Percentiles rank a stretch among this genome's conserved stretches.
Evolutionary conservation across 2,888 invertebrate species (phyloP).

Genomic region (Drosophila monieri): DNA sequence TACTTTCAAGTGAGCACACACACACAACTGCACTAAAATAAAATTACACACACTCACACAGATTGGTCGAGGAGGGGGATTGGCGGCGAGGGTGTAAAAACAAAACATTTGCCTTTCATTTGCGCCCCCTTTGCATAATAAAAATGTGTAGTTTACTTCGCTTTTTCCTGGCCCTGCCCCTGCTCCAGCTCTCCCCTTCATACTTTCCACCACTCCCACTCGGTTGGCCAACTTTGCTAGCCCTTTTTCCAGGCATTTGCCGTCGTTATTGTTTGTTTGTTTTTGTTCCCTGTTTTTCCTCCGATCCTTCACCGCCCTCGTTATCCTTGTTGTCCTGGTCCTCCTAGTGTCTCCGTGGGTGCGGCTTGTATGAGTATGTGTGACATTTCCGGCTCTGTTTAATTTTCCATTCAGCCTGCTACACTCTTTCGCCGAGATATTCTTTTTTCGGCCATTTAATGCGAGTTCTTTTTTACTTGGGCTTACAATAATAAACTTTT

Average conservation of each 20-base stretch:
- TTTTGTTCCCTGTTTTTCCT: conserved; percentile 35
- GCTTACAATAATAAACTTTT: conserved; percentile 72
- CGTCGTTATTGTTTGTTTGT: conserved; percentile 73
- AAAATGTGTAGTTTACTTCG: conserved; percentile 75
- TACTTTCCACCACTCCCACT: conserved; percentile 18
- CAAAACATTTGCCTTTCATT: conserved; percentile 79
- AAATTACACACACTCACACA: conserved; percentile 37
- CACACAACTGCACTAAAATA: conserved; percentile 37
- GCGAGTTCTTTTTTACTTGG: conserved; percentile 63
- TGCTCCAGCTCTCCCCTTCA: conserved; percentile 3
- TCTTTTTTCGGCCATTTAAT: conserved; percentile 66
- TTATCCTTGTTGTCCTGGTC: conserved; percentile 48
- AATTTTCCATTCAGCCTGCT: conserved; percentile 68
- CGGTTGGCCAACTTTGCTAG: conserved; percentile 64
- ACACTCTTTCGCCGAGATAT: conserved; percentile 42
- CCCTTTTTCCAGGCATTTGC: conserved; percentile 72
- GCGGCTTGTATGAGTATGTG: conserved; percentile 68
- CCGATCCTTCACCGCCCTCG: conserved; percentile 17
- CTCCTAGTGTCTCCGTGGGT: conserved; percentile 42
- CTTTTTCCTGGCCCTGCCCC: conserved; percentile 21
- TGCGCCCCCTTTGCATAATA: conserved; percentile 78
- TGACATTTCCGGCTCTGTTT: conserved; percentile 77
- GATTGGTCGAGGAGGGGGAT: not conserved
- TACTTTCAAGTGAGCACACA: conserved; percentile 70
- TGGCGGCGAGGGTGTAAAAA: conserved; percentile 55